Base-by-base conservation (phyloP, 2,113 vertebrate genomes). In the Saguinus midas region DNA sequence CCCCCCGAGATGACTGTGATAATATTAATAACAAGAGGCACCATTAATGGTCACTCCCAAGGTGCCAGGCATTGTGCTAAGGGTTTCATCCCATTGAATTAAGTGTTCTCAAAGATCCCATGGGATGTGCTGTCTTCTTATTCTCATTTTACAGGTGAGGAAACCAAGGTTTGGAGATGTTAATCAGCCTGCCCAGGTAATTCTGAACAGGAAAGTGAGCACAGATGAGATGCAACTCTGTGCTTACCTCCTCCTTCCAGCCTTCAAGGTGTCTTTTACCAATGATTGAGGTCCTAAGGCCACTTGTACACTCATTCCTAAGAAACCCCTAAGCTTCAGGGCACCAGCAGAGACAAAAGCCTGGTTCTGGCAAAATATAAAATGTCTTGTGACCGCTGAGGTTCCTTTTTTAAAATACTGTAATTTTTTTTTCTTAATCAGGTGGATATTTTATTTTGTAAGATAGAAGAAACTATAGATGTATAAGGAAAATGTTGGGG, bases 401-500 rank as follows among this genome's bases (percentile, higher is more conserved):
- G 6, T 55, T 18, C n/a, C 13, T 5, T 58, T 57, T 11, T 72
- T n/a, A 81, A 81, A 20, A 37, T 17, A 5, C 27, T 29, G 2
- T 20, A 32, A 8, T 1, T 73, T 32, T 43, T 75, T 29, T 29
- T 79, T 35, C 45, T 66, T 3, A 37, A 86, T 55, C 57, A 52
- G 83, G 5, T 45, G 20, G 91, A 57, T 23, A 32, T 88, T 93
- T 87, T 70, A 64, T 86, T 96, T 95, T 76, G 29, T 58, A 57
- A 75, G 29, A 32, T 16, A 57, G 55, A 72, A 94, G 64, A 75
- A 82, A 37, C 20, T 78, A n/a, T 23, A 52, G n/a, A 13, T 43
- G 1, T 12, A 14, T 70, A 86, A 91, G 40, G 35, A 81, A 84
- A 58, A 68, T 9, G 0, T 50, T 35, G 17, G 11, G 29, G 35